These are phyloP conservation scores for Drosophila subpulchrella DNA, from an alignment of 1,140 invertebrate species.

Conservation along the genomic window DNA sequence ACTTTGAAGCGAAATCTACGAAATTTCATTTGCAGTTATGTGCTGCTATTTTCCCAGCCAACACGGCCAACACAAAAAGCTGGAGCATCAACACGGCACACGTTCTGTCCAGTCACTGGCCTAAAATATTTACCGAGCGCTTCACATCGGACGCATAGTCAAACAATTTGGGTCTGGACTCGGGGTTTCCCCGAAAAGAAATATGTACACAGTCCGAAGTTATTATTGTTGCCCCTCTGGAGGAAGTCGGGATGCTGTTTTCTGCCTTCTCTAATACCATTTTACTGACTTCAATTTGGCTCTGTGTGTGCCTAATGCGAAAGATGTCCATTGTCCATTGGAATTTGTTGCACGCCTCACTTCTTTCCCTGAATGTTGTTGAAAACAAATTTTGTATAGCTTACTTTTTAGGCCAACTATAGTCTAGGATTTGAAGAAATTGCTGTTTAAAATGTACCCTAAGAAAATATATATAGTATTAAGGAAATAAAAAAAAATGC, in stretches of 20 bases:
- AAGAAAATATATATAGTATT: background rate
- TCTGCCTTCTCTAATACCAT: slow-evolving; percentile 32
- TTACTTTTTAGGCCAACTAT: slow-evolving; percentile 45
- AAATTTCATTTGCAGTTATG: slow-evolving; percentile 83
- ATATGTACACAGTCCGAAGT: slow-evolving; percentile 44
- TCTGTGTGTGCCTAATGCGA: slow-evolving; percentile 52
- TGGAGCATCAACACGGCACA: slow-evolving; percentile 30
- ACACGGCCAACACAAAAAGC: slow-evolving; percentile 44
- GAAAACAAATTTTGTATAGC: slow-evolving; percentile 61
- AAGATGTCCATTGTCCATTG: slow-evolving; percentile 28
- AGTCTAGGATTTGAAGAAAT: slow-evolving; percentile 3
- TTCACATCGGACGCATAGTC: slow-evolving; percentile 74
- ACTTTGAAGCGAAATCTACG: slow-evolving; percentile 75
- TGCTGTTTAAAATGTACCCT: slow-evolving; percentile 8
- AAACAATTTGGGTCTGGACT: slow-evolving; percentile 61
- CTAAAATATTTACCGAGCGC: slow-evolving; percentile 76
- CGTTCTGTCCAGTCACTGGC: slow-evolving; percentile 47
- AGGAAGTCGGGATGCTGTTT: slow-evolving; percentile 1
- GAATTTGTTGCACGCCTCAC: slow-evolving; percentile 63
- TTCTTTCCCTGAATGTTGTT: slow-evolving; percentile 51
- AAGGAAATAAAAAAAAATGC: background rate
- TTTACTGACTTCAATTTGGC: slow-evolving; percentile 43
- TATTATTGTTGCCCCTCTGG: slow-evolving; percentile 30
- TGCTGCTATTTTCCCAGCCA: slow-evolving; percentile 64
- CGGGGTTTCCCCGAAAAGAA: slow-evolving; percentile 37